These are phyloP conservation scores for Actias luna DNA, from an alignment of 2,888 invertebrate species.

Conservation along the genomic window DNA sequence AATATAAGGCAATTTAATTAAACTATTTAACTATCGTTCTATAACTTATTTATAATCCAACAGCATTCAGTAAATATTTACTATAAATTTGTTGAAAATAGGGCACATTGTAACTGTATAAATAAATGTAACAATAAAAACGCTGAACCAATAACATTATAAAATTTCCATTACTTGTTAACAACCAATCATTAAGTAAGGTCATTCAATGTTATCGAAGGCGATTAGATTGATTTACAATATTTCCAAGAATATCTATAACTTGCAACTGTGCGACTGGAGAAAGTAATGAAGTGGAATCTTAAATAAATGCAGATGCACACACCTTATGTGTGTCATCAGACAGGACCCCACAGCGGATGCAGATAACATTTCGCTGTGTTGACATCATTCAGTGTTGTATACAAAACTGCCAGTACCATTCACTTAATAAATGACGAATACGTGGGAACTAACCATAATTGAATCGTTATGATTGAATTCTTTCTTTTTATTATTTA, in stretches of 20 bases:
- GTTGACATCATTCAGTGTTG: constrained; percentile 59
- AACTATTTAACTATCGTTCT: no score
- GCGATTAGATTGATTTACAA: constrained; percentile 12
- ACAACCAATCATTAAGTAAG: not conserved
- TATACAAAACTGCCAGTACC: constrained; percentile 23
- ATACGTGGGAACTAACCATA: constrained; percentile 22
- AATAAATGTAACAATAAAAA: not conserved
- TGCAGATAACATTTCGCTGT: constrained; percentile 68
- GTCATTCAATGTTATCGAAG: not conserved
- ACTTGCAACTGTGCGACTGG: constrained; percentile 10
- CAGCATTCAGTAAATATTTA: no score
- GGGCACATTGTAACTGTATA: no score
- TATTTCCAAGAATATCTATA: constrained; percentile 16
- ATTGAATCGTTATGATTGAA: not conserved
- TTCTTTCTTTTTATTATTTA: not conserved
- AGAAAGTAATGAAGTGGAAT: constrained; percentile 22
- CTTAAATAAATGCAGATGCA: constrained; percentile 9
- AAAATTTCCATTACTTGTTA: not conserved
- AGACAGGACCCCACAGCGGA: constrained; percentile 56
- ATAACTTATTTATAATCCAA: no score
- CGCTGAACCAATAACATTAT: not conserved
- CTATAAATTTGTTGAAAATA: no score
- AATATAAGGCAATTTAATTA: no score
- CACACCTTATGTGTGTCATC: constrained; percentile 33
- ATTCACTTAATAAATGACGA: constrained; percentile 18